Conservation (phyloP, 2,888 invertebrate species). For the Malachius bipustulatus region DNA sequence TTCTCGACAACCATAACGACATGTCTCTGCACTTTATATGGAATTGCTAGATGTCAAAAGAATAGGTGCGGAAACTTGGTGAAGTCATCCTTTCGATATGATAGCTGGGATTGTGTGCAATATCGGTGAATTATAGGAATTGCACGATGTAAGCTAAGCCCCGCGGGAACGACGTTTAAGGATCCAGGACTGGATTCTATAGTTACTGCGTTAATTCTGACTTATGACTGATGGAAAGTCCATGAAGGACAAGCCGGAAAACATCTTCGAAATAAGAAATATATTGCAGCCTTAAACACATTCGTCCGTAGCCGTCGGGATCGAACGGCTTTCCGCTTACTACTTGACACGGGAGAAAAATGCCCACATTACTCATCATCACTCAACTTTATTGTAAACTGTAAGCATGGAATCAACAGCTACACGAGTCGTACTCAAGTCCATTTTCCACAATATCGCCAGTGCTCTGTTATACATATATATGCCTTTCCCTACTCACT, state of each 20-base stretch:
- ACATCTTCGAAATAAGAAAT: slow-evolving; percentile 30
- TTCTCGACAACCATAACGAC: too few species aligned
- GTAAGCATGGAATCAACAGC: slow-evolving; percentile 26
- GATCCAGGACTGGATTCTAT: slow-evolving; percentile 24
- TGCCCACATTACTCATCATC: slow-evolving; percentile 31
- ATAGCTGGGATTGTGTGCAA: too few species aligned
- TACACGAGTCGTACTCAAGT: slow-evolving; percentile 18
- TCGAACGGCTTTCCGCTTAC: slow-evolving; percentile 26
- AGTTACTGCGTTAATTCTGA: slow-evolving; percentile 31
- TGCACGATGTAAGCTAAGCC: slow-evolving; percentile 8
- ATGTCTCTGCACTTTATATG: too few species aligned
- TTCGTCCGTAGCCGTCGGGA: slow-evolving; percentile 24
- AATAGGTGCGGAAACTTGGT: too few species aligned
- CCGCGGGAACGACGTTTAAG: background rate
- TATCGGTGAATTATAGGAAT: too few species aligned
- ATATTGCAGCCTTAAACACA: slow-evolving; percentile 29
- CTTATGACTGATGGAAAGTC: slow-evolving; percentile 29
- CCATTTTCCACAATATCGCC: slow-evolving; percentile 15
- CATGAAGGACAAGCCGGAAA: slow-evolving; percentile 28
- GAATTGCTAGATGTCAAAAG: too few species aligned
- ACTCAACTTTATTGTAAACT: slow-evolving; percentile 30
- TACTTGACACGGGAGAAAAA: slow-evolving; percentile 30
- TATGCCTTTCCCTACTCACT: background rate
- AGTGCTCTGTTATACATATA: background rate
- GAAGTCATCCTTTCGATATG: too few species aligned